Base-by-base conservation (phyloP, 2,888 invertebrate species). In the Digitonthophagus gazella region DNA sequence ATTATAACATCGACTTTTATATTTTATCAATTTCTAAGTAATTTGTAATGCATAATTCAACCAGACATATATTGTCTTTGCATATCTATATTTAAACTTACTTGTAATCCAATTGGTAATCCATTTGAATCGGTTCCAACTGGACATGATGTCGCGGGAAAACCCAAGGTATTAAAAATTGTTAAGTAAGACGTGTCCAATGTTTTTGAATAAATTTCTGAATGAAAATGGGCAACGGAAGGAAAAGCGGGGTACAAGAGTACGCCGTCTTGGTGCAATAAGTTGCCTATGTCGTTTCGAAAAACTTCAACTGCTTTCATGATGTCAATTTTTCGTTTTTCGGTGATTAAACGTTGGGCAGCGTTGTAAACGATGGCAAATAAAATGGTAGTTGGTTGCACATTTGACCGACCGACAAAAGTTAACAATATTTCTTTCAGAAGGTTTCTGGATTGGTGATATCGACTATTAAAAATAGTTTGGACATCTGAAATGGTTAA, bases 211-310 rank as follows among this genome's bases (percentile, higher is more conserved):
- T 96, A 79, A 0, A 96, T 92, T 78, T 96, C 95, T 77, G 93
- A 90, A 81, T 97, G 96, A 78, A 93, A 92, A 0, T 92, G 94
- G 0, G 97, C 97, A 11, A 92, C 88, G 11, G 92, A 92, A 1
- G 97, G 96, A 84, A 95, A 95, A 0, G 95, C 90, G 0, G 97
- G 97, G 80, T 92, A 96, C 44, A 97, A 83, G 70, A 97, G 88
- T 1, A 97, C 90, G 0, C 96, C 97, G 79, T 97, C 89, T 22
- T 93, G 89, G 8, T 92, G 92, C 19, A 97, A 85, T 77, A 96
- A 83, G 58, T 91, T 88, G 80, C 85, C 84, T 66, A 93, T 54
- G 14, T 65, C 55, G 4, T 55, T 15, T 58, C 65, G 54, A 15
- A 65, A 55, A 15, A 11, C 55, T 8, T 54, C 55, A 15, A 65